Base-by-base conservation (phyloP, 1,140 invertebrate species). In the Platorchestia sp. region DNA sequence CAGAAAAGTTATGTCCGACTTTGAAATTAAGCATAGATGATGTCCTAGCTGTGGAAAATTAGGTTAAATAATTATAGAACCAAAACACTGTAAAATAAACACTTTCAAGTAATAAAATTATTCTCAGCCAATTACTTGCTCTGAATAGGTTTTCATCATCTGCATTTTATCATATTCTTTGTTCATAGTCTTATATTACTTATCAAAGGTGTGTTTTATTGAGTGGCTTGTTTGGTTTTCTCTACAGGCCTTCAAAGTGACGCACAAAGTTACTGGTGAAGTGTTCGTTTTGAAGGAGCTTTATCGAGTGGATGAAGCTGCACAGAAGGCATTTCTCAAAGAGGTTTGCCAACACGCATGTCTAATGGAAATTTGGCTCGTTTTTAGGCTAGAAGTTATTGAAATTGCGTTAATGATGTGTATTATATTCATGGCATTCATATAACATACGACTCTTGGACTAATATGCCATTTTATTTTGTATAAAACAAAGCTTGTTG, bases 241-340 rank as follows among this genome's bases (percentile, higher is more conserved):
- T 89, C 43, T 19, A 3, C 96, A 97, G 96, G 98, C 99, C 40
- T 99, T 98, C 97, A 98, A 99, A 97, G 99, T 99, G 43, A 99
- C 98, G 3, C 99, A 99, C 97, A 98, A 98, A 95, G 98, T 98
- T 96, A 99, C 99, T 0, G 98, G 98, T 95, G 99, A 99, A 97
- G 98, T 99, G 40, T 99, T 99, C 99, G 99, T 99, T 95, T 97
- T 99, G 40, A 99, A 99, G 97, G 99, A 99, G 97, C 97, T 99
- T 95, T 99, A 99, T 97, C 97, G 99, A 95, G 98, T 99, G 44
- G 99, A 99, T 97, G 99, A 99, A 97, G 99, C 99, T 97, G 99
- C 99, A 0, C 99, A 99, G 97, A 98, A 98, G 96, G 99, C 99
- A 97, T 99, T 99, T 97, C 97, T 99, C 36, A 99, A 99, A 97